Percentiles rank a stretch among this genome's conserved stretches.
Conservation (phyloP, 2,888 invertebrate genomes). For the Mythimna vitellina region DNA sequence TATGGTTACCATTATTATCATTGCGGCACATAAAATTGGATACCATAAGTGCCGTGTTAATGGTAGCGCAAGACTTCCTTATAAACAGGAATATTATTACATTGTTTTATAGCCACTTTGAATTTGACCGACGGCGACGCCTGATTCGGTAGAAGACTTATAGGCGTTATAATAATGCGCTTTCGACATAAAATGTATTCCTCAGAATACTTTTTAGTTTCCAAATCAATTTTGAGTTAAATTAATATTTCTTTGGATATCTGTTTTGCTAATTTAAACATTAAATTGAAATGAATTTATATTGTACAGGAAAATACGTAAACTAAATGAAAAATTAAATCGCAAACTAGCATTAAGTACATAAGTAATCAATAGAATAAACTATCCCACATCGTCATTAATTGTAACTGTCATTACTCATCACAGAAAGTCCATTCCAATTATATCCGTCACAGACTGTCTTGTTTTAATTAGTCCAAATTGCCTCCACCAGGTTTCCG, state of each 20-base stretch:
- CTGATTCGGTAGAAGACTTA: background rate
- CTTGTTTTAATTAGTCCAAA: background rate
- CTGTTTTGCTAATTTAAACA: background rate
- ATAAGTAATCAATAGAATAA: background rate
- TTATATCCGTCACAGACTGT: background rate
- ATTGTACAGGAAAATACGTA: background rate
- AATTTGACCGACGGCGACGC: slow-evolving; percentile 1
- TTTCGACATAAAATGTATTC: background rate
- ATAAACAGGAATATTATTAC: slow-evolving; percentile 15
- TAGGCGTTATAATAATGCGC: background rate
- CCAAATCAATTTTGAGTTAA: background rate
- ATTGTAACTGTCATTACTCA: background rate
- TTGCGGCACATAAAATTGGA: slow-evolving; percentile 35
- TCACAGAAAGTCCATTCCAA: background rate
- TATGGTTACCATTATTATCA: slow-evolving; percentile 31
- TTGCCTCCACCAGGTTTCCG: slow-evolving; percentile 82
- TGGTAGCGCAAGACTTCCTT: slow-evolving; percentile 53
- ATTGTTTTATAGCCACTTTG: slow-evolving; percentile 34
- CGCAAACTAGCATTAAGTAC: background rate
- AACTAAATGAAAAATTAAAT: background rate
- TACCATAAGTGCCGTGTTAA: slow-evolving; percentile 41
- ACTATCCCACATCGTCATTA: background rate
- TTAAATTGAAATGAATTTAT: background rate
- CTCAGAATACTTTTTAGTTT: background rate
- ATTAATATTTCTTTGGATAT: too few species aligned